Percentiles rank a stretch among this genome's conserved stretches.
Evolutionary conservation across 92 coral and sea anemone species (phyloP).

Genomic region (Zoanthus solanderi): DNA sequence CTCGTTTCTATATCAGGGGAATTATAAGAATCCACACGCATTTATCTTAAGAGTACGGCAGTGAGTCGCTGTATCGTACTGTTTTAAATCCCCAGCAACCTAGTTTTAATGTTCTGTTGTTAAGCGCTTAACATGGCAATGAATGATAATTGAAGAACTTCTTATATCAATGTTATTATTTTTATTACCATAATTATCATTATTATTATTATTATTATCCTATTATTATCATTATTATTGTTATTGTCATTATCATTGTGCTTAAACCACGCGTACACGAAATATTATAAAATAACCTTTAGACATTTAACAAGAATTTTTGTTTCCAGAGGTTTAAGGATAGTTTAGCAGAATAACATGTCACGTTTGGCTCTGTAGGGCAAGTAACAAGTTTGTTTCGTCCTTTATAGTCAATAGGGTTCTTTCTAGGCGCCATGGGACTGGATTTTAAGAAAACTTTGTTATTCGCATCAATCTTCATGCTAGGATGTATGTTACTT

Average conservation of each 20-base stretch:
- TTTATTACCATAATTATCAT: background rate
- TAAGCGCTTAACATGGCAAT: too few relatives aligned
- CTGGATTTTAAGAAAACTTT: slow-evolving; percentile 87
- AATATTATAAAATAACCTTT: background rate
- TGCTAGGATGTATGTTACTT: slow-evolving; percentile 78
- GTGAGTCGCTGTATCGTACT: too few relatives aligned
- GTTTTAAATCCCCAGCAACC: too few relatives aligned
- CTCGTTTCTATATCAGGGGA: too few relatives aligned
- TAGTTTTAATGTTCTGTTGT: too few relatives aligned
- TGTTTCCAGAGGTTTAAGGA: background rate
- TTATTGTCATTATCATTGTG: background rate
- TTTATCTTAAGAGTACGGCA: too few relatives aligned
- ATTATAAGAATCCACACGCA: too few relatives aligned
- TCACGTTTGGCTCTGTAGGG: background rate
- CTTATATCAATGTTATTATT: background rate
- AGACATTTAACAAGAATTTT: too few relatives aligned
- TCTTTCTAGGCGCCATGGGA: slow-evolving; percentile 85
- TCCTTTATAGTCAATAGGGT: slow-evolving; percentile 80
- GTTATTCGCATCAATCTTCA: slow-evolving; percentile 79
- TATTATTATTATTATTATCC: background rate
- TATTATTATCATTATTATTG: background rate
- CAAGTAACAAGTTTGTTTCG: background rate
- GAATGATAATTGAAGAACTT: background rate
- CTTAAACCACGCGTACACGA: background rate
- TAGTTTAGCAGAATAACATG: background rate